Percentiles rank a stretch among this genome's conserved stretches.
Conservation (phyloP, 2,113 vertebrate species). For the Suncus etruscus region DNA sequence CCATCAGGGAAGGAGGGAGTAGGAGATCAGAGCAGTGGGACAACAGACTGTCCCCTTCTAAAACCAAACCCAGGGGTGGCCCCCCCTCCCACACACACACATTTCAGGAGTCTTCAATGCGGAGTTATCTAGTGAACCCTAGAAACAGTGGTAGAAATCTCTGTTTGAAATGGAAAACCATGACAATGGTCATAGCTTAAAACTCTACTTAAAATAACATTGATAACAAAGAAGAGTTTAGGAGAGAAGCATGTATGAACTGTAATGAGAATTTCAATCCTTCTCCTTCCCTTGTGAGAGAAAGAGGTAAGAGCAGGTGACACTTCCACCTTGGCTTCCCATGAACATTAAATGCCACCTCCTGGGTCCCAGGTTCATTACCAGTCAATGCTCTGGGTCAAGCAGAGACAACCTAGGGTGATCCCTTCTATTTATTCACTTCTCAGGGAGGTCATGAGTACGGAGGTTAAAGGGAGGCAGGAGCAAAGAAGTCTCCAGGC, state of each 20-base stretch:
- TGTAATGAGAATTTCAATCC: neutral
- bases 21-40: too few species aligned
- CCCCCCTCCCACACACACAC: too few species aligned
- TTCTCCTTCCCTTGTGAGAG: neutral
- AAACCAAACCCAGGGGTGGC: neutral
- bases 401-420: neutral
- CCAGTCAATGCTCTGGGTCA: neutral
- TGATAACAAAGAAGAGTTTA: neutral
- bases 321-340: neutral
- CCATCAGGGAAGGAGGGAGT: neutral
- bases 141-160: neutral
- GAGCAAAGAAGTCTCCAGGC: neutral
- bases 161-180: neutral
- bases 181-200: neutral
- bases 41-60: neutral
- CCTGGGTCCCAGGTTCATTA: neutral
- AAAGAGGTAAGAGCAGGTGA: neutral
- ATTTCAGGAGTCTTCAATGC: neutral
- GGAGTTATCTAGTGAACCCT: neutral
- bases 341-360: accelerated
- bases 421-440: neutral
- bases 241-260: neutral
- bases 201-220: neutral
- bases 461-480: neutral
- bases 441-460: neutral